These are phyloP conservation scores for Condylura cristata DNA, from an alignment of 2,113 vertebrate species.

Conservation along the genomic window DNA sequence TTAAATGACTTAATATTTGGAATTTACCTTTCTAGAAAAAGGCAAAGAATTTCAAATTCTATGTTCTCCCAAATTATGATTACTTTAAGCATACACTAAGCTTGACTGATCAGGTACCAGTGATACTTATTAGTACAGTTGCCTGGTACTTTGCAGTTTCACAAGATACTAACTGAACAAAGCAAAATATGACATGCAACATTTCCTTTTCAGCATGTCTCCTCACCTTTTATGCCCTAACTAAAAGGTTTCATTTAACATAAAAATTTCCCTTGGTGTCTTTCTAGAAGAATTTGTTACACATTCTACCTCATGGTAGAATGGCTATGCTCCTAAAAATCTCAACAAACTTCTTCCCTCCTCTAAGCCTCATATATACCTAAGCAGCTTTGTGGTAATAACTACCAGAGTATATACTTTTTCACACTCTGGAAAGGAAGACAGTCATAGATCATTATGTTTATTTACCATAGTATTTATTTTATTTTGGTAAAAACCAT, in stretches of 20 bases:
- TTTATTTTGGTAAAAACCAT: too few relatives aligned
- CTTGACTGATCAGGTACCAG: not conserved
- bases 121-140: not conserved
- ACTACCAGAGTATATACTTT: not conserved
- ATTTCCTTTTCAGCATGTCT: not conserved
- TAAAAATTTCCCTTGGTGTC: not conserved
- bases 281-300: not conserved
- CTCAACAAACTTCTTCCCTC: not conserved
- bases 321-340: not conserved
- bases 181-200: not conserved
- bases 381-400: not conserved
- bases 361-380: not conserved
- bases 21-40: not conserved
- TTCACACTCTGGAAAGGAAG: not conserved
- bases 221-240: not conserved
- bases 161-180: not conserved
- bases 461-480: not conserved
- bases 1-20: conserved; percentile 7
- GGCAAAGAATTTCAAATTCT: not conserved
- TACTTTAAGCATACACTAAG: not conserved
- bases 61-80: not conserved
- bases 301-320: not conserved
- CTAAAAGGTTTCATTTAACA: not conserved
- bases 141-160: not conserved
- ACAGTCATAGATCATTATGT: not conserved